Evolutionary conservation across 1,140 invertebrate species (phyloP), one percentile per base, ranked within the genome.

Genomic region (Drosophila yakuba): DNA sequence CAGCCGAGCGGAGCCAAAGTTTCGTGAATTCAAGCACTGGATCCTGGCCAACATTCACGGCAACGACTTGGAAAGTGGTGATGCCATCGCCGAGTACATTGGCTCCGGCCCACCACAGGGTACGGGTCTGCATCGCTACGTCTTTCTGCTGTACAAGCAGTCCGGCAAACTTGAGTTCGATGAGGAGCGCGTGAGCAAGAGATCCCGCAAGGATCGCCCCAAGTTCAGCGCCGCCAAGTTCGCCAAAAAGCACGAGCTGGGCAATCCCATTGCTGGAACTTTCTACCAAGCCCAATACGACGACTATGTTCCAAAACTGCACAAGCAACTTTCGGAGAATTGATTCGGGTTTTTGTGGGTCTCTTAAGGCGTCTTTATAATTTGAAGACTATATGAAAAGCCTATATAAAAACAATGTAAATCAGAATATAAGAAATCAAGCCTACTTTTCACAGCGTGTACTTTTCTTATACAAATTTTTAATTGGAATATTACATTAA

Each of bases 11-110:
- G 94, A 96, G 54, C 96, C 95, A 0, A 96, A 95, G 44, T 96
- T 95, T 82, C 94, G 97, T 4, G 97, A 98, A 93, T 98, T 96
- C 95, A 96, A 97, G 79, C 98, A 98, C 92, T 99, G 98, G 97
- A 91, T 98, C 1, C 96, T 99, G 1, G 96, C 94, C 5, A 99
- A 99, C 86, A 97, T 99, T 80, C 97, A 96, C 8, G 97, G 96
- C 12, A 93, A 93, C 71, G 94, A 97, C 61, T 92, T 99, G 1
- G 71, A 86, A 0, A 93, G 94, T 39, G 98, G 98, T 10, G 96
- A 97, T 51, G 93, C 94, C 14, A 92, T 98, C 97, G 95, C 95
- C 2, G 95, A 94, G 1, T 99, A 98, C 92, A 93, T 98, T 64
- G 97, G 97, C 32, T 94, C 97, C 25, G 97, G 97, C 8, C 97